These are phyloP conservation scores for Sterna hirundo DNA, from an alignment of 2,113 vertebrate genomes.

Conservation along the genomic window DNA sequence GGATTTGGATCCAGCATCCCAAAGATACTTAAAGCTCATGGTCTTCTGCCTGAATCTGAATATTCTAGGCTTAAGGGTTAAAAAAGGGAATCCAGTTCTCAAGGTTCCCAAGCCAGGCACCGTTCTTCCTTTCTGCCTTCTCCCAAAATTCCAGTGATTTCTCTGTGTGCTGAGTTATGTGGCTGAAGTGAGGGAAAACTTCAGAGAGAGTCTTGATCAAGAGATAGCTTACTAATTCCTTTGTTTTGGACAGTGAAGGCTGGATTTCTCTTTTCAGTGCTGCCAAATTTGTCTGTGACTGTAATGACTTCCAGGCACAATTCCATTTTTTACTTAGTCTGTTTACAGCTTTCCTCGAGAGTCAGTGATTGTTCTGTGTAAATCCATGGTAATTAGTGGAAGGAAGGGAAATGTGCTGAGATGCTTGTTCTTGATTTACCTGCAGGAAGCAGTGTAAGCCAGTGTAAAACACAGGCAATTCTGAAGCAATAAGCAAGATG, in stretches of 20 bases:
- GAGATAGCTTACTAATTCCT: not conserved
- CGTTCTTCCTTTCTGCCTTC: not conserved
- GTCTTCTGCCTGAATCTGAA: not conserved
- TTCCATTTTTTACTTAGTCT: not conserved
- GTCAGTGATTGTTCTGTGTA: not conserved
- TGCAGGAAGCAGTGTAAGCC: constrained; percentile 12
- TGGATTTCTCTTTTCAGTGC: not conserved
- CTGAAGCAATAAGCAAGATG: not conserved
- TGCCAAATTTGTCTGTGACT: not conserved
- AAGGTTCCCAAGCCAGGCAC: not conserved
- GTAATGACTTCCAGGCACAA: not conserved
- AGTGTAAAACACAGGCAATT: not conserved
- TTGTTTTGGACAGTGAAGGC: not conserved
- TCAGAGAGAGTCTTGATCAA: not conserved
- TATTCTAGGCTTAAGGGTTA: not conserved
- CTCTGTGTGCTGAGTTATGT: not conserved
- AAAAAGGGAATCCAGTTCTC: not conserved
- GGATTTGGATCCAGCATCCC: not conserved
- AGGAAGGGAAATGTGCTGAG: not conserved
- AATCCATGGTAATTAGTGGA: not conserved
- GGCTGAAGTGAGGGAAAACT: not conserved
- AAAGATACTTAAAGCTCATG: accelerated
- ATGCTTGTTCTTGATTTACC: not conserved
- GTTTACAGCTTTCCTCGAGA: not conserved
- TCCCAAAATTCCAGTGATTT: not conserved